phyloP scores from a whole-genome alignment of 2,888 invertebrate genomes.

The Drosophila longiperda region DNA sequence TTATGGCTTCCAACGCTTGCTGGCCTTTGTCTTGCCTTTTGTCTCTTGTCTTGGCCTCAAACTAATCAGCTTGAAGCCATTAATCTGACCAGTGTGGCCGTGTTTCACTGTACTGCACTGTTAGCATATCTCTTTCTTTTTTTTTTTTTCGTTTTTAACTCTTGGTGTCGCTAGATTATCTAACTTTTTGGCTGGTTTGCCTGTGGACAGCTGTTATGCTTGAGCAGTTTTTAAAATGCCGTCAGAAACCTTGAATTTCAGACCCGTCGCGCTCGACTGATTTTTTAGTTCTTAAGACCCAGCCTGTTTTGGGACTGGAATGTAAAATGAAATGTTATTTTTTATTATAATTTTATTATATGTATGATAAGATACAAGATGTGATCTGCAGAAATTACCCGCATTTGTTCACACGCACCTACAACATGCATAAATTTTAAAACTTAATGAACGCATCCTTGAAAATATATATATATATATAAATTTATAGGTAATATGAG shows the following conservation, averaged over 20 bases:
- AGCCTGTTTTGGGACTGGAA: constrained; percentile 18
- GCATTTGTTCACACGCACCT: constrained; percentile 63
- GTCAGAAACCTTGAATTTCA: constrained; percentile 74
- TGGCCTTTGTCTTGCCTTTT: constrained; percentile 47
- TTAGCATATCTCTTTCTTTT: constrained; percentile 22
- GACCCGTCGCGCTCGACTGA: constrained; percentile 63
- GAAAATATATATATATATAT: constrained; percentile 38
- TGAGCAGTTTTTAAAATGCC: constrained; percentile 53
- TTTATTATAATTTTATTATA: neutral
- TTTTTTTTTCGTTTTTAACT: constrained; percentile 9
- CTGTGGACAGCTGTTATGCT: constrained; percentile 60
- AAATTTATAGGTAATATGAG: constrained; percentile 43
- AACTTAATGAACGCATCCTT: constrained; percentile 71
- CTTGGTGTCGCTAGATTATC: constrained; percentile 69
- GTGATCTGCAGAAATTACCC: constrained; percentile 35
- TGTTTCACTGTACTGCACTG: constrained; percentile 27
- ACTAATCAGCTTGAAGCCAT: constrained; percentile 80
- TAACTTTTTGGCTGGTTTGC: constrained; percentile 52
- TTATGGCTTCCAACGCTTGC: constrained; percentile 49
- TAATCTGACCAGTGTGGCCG: constrained; percentile 67
- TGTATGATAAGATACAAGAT: neutral
- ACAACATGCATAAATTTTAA: constrained; percentile 35
- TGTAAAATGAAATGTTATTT: constrained; percentile 56
- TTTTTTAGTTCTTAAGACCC: constrained; percentile 59
- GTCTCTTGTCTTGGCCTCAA: constrained; percentile 65